These are phyloP conservation scores for Drosophila siamana DNA, from an alignment of 2,888 invertebrate species.

Conservation along the genomic window DNA sequence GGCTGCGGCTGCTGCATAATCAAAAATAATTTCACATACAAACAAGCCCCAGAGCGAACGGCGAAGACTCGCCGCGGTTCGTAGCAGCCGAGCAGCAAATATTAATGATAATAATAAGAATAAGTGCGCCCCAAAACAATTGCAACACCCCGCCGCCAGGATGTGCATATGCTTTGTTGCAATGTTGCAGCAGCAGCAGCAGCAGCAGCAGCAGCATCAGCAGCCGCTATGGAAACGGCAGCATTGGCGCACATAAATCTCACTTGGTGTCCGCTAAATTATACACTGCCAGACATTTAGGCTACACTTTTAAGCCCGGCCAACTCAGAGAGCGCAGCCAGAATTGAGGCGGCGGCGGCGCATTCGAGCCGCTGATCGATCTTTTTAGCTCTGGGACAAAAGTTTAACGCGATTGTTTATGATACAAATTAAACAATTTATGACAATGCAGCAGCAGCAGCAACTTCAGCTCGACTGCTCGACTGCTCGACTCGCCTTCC, in stretches of 20 bases:
- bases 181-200: not conserved
- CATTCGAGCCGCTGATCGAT: slow-evolving; percentile 77
- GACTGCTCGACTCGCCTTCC: slow-evolving; percentile 25
- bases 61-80: slow-evolving; percentile 29
- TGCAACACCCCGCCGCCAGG: slow-evolving; percentile 64
- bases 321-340: slow-evolving; percentile 33
- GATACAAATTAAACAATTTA: slow-evolving; percentile 86
- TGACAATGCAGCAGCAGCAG: slow-evolving; percentile 83
- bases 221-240: slow-evolving; percentile 62
- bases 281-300: slow-evolving; percentile 85
- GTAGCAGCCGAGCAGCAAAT: slow-evolving; percentile 60
- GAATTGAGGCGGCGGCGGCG: slow-evolving; percentile 27
- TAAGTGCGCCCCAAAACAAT: slow-evolving; percentile 81
- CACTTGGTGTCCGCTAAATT: slow-evolving; percentile 86
- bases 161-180: slow-evolving; percentile 21
- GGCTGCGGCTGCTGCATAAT: slow-evolving; percentile 69
- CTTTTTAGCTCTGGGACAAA: slow-evolving; percentile 84
- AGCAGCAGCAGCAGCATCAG: slow-evolving; percentile 6
- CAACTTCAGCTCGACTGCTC: no score
- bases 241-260: slow-evolving; percentile 85
- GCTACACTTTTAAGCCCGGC: slow-evolving; percentile 82
- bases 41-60: slow-evolving; percentile 75
- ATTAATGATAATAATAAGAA: slow-evolving; percentile 81
- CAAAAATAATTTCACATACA: slow-evolving; percentile 81
- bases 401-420: slow-evolving; percentile 86